These are phyloP conservation scores for Limnephilus rhombicus DNA, from an alignment of 2,888 invertebrate species.

Conservation along the genomic window DNA sequence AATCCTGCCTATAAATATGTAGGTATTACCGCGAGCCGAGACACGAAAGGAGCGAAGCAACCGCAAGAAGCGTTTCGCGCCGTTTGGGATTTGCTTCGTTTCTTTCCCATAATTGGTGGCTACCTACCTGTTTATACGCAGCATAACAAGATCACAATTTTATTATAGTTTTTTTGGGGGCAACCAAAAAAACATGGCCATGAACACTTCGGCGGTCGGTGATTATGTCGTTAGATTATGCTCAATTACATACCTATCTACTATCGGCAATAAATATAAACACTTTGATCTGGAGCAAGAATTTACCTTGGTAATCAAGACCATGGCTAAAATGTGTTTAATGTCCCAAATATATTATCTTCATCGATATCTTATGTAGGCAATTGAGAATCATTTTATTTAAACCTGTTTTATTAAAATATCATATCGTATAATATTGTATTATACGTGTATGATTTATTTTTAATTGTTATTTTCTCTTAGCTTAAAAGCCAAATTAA, in stretches of 20 bases:
- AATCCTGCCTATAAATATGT: not conserved
- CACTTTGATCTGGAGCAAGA: not conserved
- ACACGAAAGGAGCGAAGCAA: too few species aligned
- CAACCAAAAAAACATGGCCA: not conserved
- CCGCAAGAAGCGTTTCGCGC: too few species aligned
- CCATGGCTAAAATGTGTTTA: not conserved
- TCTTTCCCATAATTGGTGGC: too few species aligned
- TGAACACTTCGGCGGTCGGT: not conserved
- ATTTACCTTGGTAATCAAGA: not conserved
- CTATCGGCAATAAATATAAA: not conserved
- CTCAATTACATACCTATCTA: not conserved
- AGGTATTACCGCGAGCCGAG: too few species aligned
- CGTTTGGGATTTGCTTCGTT: too few species aligned
- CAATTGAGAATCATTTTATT: not conserved
- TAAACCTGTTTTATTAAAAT: too few species aligned
- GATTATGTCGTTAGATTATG: not conserved
- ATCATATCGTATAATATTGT: not conserved
- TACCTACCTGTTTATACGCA: too few species aligned
- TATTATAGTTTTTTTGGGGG: not conserved
- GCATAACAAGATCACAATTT: not conserved
- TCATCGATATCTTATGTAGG: not conserved
- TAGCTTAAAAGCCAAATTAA: not conserved
- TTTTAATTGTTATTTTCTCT: not conserved
- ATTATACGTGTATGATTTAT: not conserved
- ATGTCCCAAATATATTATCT: not conserved